A percentile compares a stretch with the other conserved stretches of the same genome.
Evolutionary conservation across 2,797 vertebrate genomes (phyloP).

Genomic region (Karalla daura): DNA sequence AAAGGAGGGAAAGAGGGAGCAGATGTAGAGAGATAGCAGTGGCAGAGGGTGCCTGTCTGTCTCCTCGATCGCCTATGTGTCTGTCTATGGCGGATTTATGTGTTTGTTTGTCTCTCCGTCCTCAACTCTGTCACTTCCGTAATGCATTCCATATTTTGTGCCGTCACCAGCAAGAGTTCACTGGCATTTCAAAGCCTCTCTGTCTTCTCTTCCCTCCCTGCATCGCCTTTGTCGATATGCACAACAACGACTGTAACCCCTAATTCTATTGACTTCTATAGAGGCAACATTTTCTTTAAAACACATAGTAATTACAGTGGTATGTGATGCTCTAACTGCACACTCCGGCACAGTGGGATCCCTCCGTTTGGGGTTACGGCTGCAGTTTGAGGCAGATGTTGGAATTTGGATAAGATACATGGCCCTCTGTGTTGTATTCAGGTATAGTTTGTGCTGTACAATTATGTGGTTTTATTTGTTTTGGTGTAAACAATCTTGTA

Average conservation of each 20-base stretch:
- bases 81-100: constrained; percentile 82
- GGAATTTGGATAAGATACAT: constrained; percentile 55
- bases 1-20: constrained; percentile 35
- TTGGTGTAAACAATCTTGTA: constrained; percentile 60
- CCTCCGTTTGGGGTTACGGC: constrained; percentile 59
- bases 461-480: constrained; percentile 68
- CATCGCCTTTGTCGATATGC: constrained; percentile 45
- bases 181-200: constrained; percentile 41
- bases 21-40: constrained; percentile 67
- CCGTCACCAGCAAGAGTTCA: constrained; percentile 64
- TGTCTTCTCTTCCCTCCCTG: constrained; percentile 42
- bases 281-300: constrained; percentile 60
- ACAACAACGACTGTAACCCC: constrained; percentile 40
- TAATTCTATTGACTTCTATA: constrained; percentile 58
- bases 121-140: constrained; percentile 81
- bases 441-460: constrained; percentile 54
- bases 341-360: constrained; percentile 48
- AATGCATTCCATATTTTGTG: constrained; percentile 82
- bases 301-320: constrained; percentile 71
- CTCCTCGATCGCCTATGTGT: constrained; percentile 72
- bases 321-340: constrained; percentile 66
- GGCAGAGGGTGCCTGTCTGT: constrained; percentile 80
- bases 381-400: constrained; percentile 47
- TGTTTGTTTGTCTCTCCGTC: constrained; percentile 84
- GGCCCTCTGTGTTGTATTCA: constrained; percentile 43